Base-by-base conservation (phyloP, 2,113 vertebrate genomes). In the Mionectes macconnelli region DNA sequence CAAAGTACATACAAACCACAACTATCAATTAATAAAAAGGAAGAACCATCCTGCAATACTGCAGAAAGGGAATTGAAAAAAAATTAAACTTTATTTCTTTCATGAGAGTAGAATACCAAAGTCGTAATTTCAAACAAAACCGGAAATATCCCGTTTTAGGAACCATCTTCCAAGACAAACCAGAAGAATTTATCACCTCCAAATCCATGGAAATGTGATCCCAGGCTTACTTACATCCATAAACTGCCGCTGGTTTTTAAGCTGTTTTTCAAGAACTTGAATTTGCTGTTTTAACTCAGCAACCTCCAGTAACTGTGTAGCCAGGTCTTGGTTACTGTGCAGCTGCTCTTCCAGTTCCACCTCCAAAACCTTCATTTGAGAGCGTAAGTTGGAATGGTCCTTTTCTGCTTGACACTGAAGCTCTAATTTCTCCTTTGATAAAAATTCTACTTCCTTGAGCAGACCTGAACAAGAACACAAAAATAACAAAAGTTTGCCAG, bases 191-290 rank as follows among this genome's bases (percentile, higher is more conserved):
- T 53, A 50, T 37, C 57, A n/a, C 33, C 9, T 50, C 59, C 57
- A 82, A 85, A 66, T 6, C 20, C 31, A 52, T 4, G 19, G 42
- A 37, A 79, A 24, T 1, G 7, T 2, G 6, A 8, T 27, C 15
- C 39, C 20, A 40, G 27, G 24, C 22, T 70, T 45, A 22, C 97
- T 98, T 86, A 99, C 99, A 50, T 99, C 99, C 93, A 99, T 99
- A 93, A 99, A 99, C 62, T 99, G 99, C 2, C 99, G 97, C 90
- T 99, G 97, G 25, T 98, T 98, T 94, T 98, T 99, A 39, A 99
- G 97, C 69, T 99, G 99, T 88, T 99, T 99, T 94, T 99, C 99
- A 42, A 99, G 98, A 35, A 98, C 98, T 52, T 97, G 97, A 85
- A 99, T 97, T 35, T 98, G 99, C 97, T 99, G 99, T 86, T 96